Evolutionary conservation across 2,113 vertebrate genomes (phyloP).

Genomic region (Nothoprocta perdicaria): DNA sequence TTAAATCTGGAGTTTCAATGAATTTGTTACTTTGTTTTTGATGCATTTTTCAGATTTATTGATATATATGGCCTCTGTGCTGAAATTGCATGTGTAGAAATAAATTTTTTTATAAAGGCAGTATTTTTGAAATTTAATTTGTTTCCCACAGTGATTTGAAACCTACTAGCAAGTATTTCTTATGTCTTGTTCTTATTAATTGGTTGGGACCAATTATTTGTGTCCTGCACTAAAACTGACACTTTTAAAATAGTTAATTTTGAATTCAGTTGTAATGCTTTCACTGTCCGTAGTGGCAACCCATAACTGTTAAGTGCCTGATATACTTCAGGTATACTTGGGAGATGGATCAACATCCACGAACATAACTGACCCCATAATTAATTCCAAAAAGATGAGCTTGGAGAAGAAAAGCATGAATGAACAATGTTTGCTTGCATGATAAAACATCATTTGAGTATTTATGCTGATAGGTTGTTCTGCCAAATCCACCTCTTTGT

Average conservation of each 20-base stretch:
- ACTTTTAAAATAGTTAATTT: background rate
- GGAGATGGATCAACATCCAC: background rate
- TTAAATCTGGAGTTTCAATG: background rate
- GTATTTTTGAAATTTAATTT: background rate
- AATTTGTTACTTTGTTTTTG: background rate
- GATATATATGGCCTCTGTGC: background rate
- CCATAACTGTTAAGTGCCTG: background rate
- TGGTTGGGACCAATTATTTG: background rate
- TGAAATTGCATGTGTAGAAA: background rate
- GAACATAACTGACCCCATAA: background rate
- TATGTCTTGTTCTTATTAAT: background rate
- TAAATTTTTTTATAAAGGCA: background rate
- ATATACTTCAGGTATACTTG: background rate
- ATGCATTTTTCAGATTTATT: background rate
- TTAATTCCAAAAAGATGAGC: background rate
- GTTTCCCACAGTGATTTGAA: background rate
- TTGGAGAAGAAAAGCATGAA: background rate
- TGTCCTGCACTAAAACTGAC: background rate
- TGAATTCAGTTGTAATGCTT: background rate
- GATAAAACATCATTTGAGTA: background rate
- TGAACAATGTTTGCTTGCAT: background rate
- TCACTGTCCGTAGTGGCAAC: background rate
- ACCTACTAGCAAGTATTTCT: background rate
- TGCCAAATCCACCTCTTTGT: background rate
- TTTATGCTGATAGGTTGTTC: background rate